These are phyloP conservation scores for Ictalurus furcatus DNA, from an alignment of 2,113 vertebrate species.

Conservation along the genomic window DNA sequence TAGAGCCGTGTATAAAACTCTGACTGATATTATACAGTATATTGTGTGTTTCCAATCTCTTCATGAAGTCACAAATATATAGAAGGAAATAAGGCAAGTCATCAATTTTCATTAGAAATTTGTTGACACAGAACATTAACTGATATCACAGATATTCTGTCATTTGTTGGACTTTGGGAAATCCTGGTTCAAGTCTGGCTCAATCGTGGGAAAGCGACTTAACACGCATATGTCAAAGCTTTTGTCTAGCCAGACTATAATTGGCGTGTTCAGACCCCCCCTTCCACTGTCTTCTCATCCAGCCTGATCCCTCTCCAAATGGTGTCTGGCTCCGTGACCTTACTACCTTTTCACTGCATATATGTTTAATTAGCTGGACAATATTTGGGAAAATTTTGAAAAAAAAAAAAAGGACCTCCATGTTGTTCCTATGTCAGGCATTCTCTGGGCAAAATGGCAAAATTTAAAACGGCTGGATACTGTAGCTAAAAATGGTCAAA, in stretches of 20 bases:
- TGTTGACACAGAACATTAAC: neutral
- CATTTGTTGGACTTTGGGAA: neutral
- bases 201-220: constrained; percentile 43
- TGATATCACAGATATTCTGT: neutral
- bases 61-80: neutral
- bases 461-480: neutral
- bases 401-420: neutral
- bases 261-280: constrained; percentile 45
- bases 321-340: constrained; percentile 51
- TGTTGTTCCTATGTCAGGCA: neutral
- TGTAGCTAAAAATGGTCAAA: neutral
- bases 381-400: constrained; percentile 11
- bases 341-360: constrained; percentile 41
- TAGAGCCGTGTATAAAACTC: neutral
- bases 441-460: neutral
- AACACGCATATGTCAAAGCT: neutral
- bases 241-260: constrained; percentile 47
- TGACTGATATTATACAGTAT: neutral
- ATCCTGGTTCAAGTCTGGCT: neutral
- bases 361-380: constrained; percentile 45
- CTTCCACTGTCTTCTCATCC: constrained; percentile 11
- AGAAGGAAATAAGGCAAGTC: neutral
- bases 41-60: neutral
- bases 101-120: neutral
- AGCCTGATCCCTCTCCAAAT: constrained; percentile 34